phyloP scores from a whole-genome alignment of 2,888 invertebrate species.

The Pseudolycoriella hygida region DNA sequence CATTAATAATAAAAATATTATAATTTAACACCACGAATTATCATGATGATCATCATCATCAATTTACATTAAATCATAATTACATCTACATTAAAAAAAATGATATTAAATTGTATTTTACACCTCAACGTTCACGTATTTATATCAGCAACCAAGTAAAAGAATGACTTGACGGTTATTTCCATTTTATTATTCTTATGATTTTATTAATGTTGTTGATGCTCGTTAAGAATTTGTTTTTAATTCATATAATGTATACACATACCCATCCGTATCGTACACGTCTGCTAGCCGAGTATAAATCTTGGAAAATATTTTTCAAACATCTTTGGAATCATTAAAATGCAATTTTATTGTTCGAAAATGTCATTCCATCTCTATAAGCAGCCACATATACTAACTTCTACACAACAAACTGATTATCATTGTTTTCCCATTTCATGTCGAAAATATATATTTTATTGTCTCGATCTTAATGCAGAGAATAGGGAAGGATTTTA shows the following conservation, averaged over 20 bases:
- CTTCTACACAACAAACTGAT: too few relatives aligned
- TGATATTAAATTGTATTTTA: not conserved
- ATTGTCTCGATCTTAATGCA: not conserved
- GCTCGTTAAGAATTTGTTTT: too few relatives aligned
- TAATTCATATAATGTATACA: not conserved
- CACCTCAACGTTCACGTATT: not conserved
- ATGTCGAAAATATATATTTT: not conserved
- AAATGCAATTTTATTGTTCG: too few relatives aligned
- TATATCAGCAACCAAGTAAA: too few relatives aligned
- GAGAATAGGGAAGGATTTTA: not conserved
- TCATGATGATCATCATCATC: not conserved
- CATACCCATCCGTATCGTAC: not conserved
- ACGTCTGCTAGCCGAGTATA: not conserved
- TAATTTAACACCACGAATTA: not conserved
- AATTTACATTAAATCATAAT: not conserved
- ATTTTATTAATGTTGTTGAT: not conserved
- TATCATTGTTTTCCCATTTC: too few relatives aligned
- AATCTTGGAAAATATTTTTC: too few relatives aligned
- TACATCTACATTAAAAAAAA: not conserved
- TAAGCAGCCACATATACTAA: too few relatives aligned
- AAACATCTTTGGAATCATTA: too few relatives aligned
- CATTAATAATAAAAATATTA: conserved; percentile 2
- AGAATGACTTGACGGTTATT: not conserved
- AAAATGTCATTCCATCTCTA: too few relatives aligned
- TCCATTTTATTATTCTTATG: not conserved